Evolutionary conservation across 2,888 invertebrate genomes (phyloP).

Genomic region (Lasius platythorax): DNA sequence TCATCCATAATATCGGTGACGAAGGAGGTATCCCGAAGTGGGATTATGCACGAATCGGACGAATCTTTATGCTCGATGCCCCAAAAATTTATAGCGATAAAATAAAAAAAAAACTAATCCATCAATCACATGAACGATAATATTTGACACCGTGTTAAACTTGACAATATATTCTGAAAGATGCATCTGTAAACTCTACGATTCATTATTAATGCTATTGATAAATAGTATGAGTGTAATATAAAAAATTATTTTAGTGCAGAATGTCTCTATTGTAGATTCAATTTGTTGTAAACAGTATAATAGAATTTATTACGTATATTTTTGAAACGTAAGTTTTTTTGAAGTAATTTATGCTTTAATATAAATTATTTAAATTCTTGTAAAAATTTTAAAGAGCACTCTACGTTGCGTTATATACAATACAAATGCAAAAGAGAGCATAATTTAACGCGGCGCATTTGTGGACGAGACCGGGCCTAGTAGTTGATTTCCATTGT

Average conservation of each 20-base stretch:
- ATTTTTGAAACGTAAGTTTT: neutral
- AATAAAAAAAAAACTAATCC: constrained; percentile 1
- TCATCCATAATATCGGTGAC: constrained; percentile 46
- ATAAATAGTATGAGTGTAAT: neutral
- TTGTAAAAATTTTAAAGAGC: neutral
- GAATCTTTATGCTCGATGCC: neutral
- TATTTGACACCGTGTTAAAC: neutral
- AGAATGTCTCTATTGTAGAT: neutral
- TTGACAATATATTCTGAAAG: neutral
- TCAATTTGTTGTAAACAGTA: neutral
- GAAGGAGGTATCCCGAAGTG: constrained; percentile 10
- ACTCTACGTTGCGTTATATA: neutral
- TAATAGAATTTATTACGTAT: neutral
- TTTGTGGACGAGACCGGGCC: constrained; percentile 48
- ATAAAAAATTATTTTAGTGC: neutral
- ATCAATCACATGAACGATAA: neutral
- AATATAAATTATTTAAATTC: neutral
- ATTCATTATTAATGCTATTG: neutral
- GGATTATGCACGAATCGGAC: constrained; percentile 19
- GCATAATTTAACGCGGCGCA: neutral
- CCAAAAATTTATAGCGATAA: constrained; percentile 3
- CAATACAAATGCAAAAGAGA: constrained; percentile 28
- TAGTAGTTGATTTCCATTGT: constrained; percentile 77
- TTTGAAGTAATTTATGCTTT: neutral
- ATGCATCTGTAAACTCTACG: neutral